These are phyloP conservation scores for Bergia puertoricense DNA, from an alignment of 92 coral and sea anemone genomes.

Conservation along the genomic window DNA sequence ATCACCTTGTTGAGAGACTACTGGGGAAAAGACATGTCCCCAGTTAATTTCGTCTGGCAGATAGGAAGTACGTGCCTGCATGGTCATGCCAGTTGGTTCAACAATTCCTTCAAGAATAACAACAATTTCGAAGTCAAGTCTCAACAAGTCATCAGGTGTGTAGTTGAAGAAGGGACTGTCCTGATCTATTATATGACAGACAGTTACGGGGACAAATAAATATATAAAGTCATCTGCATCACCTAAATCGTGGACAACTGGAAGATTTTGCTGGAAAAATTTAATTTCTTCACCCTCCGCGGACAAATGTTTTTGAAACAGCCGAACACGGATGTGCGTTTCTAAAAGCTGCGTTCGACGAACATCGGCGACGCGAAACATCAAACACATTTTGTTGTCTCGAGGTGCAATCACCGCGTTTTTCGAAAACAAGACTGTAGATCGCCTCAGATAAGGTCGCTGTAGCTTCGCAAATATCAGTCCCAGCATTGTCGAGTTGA, in stretches of 20 bases:
- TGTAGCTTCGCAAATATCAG: slow-evolving; percentile 77
- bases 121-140: slow-evolving; percentile 62
- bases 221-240: slow-evolving; percentile 68
- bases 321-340: slow-evolving; percentile 67
- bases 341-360: slow-evolving; percentile 73
- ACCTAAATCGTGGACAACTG: slow-evolving; percentile 49
- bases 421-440: slow-evolving; percentile 63
- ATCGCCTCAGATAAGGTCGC: slow-evolving; percentile 64
- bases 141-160: slow-evolving; percentile 61
- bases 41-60: slow-evolving; percentile 76
- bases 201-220: slow-evolving; percentile 64
- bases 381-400: slow-evolving; percentile 67
- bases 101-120: slow-evolving; percentile 75
- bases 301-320: slow-evolving; percentile 61
- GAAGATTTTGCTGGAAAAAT: slow-evolving; percentile 59
- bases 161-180: slow-evolving; percentile 74
- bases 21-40: slow-evolving; percentile 71
- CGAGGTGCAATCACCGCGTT: slow-evolving; percentile 75
- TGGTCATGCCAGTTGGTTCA: slow-evolving; percentile 80
- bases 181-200: slow-evolving; percentile 73
- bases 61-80: slow-evolving; percentile 82
- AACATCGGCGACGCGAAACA: slow-evolving; percentile 80
- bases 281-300: slow-evolving; percentile 64
- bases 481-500: slow-evolving; percentile 71
- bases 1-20: slow-evolving; percentile 49